Percentiles rank a stretch among this genome's conserved stretches.
phyloP scores from a whole-genome alignment of 1,140 invertebrate species.

The Listronotus oregonensis region DNA sequence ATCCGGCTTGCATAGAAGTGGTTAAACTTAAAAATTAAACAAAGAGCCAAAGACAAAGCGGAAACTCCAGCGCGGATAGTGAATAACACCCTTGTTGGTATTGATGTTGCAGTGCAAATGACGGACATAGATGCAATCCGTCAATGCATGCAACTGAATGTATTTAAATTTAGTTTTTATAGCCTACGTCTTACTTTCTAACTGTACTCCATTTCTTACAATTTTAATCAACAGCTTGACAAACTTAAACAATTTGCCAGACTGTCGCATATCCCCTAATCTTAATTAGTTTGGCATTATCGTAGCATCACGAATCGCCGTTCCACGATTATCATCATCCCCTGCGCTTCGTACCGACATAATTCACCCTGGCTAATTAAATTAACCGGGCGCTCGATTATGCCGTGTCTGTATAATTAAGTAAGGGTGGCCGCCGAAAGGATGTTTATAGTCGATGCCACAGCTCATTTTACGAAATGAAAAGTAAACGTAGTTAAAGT shows the following conservation, averaged over 20 bases:
- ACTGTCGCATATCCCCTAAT: slow-evolving; percentile 12
- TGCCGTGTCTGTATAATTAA: slow-evolving; percentile 25
- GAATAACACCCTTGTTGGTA: no score
- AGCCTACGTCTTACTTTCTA: no score
- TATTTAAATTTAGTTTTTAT: no score
- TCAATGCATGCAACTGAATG: no score
- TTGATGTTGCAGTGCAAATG: no score
- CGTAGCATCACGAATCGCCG: slow-evolving; percentile 18
- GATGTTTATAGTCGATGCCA: background rate
- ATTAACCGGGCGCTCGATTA: slow-evolving; percentile 26
- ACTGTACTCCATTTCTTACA: background rate
- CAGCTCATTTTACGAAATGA: no score
- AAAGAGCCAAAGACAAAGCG: no score
- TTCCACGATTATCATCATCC: slow-evolving; percentile 16
- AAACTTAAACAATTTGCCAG: slow-evolving; percentile 11
- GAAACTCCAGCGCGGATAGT: no score
- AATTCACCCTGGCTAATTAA: slow-evolving; percentile 25
- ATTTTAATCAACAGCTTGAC: slow-evolving; percentile 10
- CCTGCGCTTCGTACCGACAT: slow-evolving; percentile 13
- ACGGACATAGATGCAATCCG: no score
- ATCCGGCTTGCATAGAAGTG: no score
- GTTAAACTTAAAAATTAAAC: no score
- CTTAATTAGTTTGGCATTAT: slow-evolving; percentile 27
- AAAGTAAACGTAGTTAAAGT: no score
- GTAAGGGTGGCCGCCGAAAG: slow-evolving; percentile 10